Percentiles rank a stretch among this genome's conserved stretches.
Evolutionary conservation across 2,888 invertebrate species (phyloP).

Genomic region (Thereva nobilitata): DNA sequence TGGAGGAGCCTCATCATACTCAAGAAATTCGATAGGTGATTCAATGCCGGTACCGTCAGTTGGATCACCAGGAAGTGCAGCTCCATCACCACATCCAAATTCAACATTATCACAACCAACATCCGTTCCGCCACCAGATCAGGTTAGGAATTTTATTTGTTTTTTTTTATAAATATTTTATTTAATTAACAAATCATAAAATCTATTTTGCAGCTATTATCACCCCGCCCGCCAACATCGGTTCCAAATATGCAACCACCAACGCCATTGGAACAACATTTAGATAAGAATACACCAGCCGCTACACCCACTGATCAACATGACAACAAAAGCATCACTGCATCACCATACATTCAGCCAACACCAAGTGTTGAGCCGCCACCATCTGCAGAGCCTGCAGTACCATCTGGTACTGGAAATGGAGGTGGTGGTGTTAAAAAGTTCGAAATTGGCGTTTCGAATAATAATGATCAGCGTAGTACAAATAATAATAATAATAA

Average conservation of each 20-base stretch:
- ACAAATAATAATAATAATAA: constrained; percentile 34
- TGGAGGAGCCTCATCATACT: constrained; percentile 70
- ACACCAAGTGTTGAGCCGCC: constrained; percentile 56
- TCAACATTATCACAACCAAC: constrained; percentile 73
- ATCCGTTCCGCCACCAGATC: constrained; percentile 65
- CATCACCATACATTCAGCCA: constrained; percentile 57
- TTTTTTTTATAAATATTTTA: constrained; percentile 8
- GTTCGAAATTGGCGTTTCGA: constrained; percentile 18
- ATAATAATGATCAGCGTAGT: constrained; percentile 25
- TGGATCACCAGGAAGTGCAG: constrained; percentile 69
- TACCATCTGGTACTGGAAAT: constrained; percentile 13
- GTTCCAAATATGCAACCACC: constrained; percentile 57
- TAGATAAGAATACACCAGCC: constrained; percentile 58
- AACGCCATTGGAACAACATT: constrained; percentile 56
- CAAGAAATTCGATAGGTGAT: constrained; percentile 61
- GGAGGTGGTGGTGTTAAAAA: constrained; percentile 34
- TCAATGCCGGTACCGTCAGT: constrained; percentile 60
- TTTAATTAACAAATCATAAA: constrained; percentile 9
- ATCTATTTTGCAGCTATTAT: constrained; percentile 47
- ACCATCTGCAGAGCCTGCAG: constrained; percentile 19
- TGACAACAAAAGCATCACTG: constrained; percentile 57
- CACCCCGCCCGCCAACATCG: constrained; percentile 67
- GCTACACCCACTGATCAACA: constrained; percentile 58
- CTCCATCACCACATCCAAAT: constrained; percentile 65
- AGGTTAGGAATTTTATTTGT: constrained; percentile 49